Percentiles rank a stretch among this genome's conserved stretches.
Conservation (phyloP, 92 coral and sea anemone species). For the Nematostella vectensis region DNA sequence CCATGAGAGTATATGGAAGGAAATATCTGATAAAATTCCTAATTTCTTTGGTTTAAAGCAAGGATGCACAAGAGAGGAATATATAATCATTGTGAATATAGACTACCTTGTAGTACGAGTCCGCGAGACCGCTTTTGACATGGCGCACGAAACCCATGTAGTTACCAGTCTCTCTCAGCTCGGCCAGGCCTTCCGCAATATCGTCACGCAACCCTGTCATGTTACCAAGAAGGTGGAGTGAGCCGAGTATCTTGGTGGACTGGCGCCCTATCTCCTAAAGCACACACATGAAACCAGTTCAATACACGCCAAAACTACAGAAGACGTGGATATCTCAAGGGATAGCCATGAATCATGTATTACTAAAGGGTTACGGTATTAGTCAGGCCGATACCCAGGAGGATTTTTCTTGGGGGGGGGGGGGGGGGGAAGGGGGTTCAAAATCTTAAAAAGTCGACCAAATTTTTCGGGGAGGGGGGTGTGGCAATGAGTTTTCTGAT, state of each 20-base stretch:
- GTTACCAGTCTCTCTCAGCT: constrained; percentile 93
- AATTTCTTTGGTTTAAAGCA: no score
- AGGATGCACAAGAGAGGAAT: no score
- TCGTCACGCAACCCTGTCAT: constrained; percentile 70
- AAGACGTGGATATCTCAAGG: background rate
- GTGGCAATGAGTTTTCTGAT: no score
- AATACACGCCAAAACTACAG: background rate
- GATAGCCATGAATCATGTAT: background rate
- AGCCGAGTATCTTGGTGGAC: constrained; percentile 82
- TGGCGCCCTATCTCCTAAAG: constrained; percentile 85
- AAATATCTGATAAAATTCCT: no score
- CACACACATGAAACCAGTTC: no score
- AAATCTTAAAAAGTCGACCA: no score
- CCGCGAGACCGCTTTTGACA: constrained; percentile 79
- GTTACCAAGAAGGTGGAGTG: constrained; percentile 88
- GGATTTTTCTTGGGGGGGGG: no score
- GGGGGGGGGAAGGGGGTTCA: no score
- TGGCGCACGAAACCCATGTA: constrained; percentile 75
- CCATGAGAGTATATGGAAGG: no score
- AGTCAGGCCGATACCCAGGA: background rate
- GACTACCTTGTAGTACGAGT: constrained; percentile 92
- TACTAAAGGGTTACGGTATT: no score
- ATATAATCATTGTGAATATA: no score
- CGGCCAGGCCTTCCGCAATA: constrained; percentile 75
- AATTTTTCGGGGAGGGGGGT: no score